Conservation (phyloP, 1,140 invertebrate genomes). For the Monochamus saltuarius region DNA sequence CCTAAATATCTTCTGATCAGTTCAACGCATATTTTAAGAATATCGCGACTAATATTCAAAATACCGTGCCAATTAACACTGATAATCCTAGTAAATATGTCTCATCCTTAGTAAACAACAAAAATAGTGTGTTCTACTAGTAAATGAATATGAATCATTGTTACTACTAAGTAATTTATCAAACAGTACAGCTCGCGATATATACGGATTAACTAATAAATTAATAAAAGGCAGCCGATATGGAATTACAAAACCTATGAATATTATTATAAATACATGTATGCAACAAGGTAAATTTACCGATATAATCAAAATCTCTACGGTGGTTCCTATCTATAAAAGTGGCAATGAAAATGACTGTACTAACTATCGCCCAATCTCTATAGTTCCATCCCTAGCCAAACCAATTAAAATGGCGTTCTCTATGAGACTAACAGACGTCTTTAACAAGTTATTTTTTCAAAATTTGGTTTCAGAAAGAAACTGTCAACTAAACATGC, state of each 20-base stretch:
- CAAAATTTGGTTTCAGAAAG: conserved; percentile 4
- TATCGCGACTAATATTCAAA: conserved; percentile 1
- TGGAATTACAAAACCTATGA: conserved; percentile 11
- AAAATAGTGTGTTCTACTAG: neutral
- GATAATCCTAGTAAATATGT: conserved; percentile 3
- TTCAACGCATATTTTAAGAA: conserved; percentile 13
- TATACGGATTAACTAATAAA: conserved; percentile 18
- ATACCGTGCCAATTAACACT: neutral
- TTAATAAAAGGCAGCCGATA: conserved; percentile 4
- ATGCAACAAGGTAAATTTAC: conserved; percentile 8
- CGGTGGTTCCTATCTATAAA: conserved; percentile 11
- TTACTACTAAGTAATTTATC: neutral
- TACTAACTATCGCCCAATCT: conserved; percentile 10
- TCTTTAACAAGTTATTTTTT: neutral
- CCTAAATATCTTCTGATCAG: conserved; percentile 5
- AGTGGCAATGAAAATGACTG: conserved; percentile 1
- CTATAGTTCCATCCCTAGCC: neutral
- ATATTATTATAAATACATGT: conserved; percentile 16
- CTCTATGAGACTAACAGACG: neutral
- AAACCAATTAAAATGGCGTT: conserved; percentile 17
- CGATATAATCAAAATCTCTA: conserved; percentile 3
- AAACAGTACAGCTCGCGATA: conserved; percentile 7
- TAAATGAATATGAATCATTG: neutral
- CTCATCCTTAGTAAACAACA: neutral
- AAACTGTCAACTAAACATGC: too few relatives aligned